Evolutionary conservation across 2,113 vertebrate species (phyloP), one percentile per base, ranked within the genome.

Genomic region (Saccopteryx leptura): DNA sequence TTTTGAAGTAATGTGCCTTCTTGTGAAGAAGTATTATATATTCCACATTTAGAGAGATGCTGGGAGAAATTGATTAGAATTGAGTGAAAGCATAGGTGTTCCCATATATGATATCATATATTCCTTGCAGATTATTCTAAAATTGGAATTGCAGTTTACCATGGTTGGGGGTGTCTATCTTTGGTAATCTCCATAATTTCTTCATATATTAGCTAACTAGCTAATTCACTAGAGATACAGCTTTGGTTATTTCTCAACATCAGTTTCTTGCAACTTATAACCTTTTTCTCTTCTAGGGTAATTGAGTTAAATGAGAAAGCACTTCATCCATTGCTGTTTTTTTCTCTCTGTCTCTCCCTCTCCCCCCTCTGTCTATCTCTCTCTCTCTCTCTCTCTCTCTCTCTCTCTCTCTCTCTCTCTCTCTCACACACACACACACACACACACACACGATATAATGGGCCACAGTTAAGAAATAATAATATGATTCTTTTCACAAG

Each of bases 251-350:
- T 86, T 93, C 21, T 63, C 3, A 60, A 14, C 56, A 89, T 87
- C 48, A 82, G 19, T 58, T 2, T 84, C n/a, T 80, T 58, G 7
- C 52, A 96, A 52, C 33, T 88, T 81, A 54, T 0, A 17, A 17
- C 4, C 50, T 72, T 93, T 87, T 90, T 58, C n/a, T 94, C 26
- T 90, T 79, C 65, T 79, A 21, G 54, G 54, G 46, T 95, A 90
- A 92, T 54, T 95, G 80, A 88, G 93, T 96, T 91, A 84, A 87
- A 89, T 54, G 52, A 66, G n/a, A 87, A 61, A 66, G 39, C 14
- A 46, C 26, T 26, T 82, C 79, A 61, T 0, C 50, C 17, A 39
- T 58, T 66, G 12, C 15, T 78, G 1, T 71, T 7, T 76, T 39
- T 96, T 79, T 68, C 21, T 56, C 28, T 39, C 82, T 60, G 54